These are phyloP conservation scores for Heterotilapia buettikoferi DNA, from an alignment of 2,113 vertebrate species.

Conservation along the genomic window DNA sequence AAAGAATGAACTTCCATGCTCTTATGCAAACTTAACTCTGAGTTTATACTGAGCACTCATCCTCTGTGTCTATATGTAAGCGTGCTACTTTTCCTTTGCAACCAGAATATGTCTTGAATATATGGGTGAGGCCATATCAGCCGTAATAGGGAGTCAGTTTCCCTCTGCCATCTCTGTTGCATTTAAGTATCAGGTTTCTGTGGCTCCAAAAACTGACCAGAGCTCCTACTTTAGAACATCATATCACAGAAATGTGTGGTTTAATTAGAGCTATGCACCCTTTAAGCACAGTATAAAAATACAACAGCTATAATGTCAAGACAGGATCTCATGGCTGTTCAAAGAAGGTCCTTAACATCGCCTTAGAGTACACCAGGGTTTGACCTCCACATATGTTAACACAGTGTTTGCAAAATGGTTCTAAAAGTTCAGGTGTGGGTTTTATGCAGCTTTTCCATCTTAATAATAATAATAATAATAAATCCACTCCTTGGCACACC, in stretches of 20 bases:
- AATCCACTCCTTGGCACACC: background rate
- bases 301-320: background rate
- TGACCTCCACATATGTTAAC: background rate
- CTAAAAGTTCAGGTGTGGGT: rapidly evolving
- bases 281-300: background rate
- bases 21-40: background rate
- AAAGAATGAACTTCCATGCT: background rate
- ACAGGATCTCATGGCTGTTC: background rate
- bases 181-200: background rate
- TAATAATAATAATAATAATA: background rate
- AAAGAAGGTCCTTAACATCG: background rate
- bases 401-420: background rate
- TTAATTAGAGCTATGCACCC: background rate
- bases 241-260: rapidly evolving
- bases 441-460: background rate
- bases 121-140: rapidly evolving
- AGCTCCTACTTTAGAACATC: background rate
- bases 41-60: background rate
- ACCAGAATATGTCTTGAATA: background rate
- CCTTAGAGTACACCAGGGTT: rapidly evolving
- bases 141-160: background rate
- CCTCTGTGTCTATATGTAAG: background rate
- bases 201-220: background rate
- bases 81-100: background rate
- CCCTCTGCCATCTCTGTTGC: background rate